These are phyloP conservation scores for Spilarctia lutea DNA, from an alignment of 2,888 invertebrate genomes.

Conservation along the genomic window DNA sequence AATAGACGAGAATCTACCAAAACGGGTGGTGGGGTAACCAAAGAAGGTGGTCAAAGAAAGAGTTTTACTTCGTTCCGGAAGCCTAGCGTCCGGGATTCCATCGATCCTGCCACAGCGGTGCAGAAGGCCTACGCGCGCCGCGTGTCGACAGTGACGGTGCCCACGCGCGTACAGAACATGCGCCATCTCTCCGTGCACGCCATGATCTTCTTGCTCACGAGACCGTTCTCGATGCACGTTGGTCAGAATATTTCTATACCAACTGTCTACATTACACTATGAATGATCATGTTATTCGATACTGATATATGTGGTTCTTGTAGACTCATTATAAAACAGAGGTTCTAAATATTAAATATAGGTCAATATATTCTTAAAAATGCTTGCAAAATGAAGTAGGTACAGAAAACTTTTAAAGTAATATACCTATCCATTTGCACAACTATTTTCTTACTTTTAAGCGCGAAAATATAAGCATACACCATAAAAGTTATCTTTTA, in stretches of 20 bases:
- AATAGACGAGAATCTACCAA: slow-evolving; percentile 67
- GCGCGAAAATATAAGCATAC: no score
- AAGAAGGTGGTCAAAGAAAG: slow-evolving; percentile 13
- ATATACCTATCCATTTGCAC: no score
- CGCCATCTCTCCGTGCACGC: slow-evolving; percentile 88
- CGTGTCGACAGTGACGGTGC: slow-evolving; percentile 76
- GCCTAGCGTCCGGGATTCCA: slow-evolving; percentile 54
- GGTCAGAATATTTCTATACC: slow-evolving; percentile 55
- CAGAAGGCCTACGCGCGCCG: slow-evolving; percentile 75
- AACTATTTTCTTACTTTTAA: no score
- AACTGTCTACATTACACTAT: neutral
- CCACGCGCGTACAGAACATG: slow-evolving; percentile 71
- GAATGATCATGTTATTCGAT: neutral
- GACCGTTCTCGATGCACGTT: slow-evolving; percentile 74
- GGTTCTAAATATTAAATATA: no score
- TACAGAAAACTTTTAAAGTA: no score
- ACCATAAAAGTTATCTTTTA: no score
- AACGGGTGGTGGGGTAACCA: slow-evolving; percentile 22
- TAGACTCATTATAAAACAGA: neutral
- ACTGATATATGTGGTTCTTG: neutral
- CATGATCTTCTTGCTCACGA: slow-evolving; percentile 88
- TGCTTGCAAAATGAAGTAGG: no score
- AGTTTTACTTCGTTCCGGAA: slow-evolving; percentile 49
- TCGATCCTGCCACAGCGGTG: slow-evolving; percentile 63
- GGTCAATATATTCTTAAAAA: no score